Percentiles rank a stretch among this genome's conserved stretches.
Evolutionary conservation across 2,888 invertebrate genomes (phyloP).

Genomic region (Eupithecia subumbrata): DNA sequence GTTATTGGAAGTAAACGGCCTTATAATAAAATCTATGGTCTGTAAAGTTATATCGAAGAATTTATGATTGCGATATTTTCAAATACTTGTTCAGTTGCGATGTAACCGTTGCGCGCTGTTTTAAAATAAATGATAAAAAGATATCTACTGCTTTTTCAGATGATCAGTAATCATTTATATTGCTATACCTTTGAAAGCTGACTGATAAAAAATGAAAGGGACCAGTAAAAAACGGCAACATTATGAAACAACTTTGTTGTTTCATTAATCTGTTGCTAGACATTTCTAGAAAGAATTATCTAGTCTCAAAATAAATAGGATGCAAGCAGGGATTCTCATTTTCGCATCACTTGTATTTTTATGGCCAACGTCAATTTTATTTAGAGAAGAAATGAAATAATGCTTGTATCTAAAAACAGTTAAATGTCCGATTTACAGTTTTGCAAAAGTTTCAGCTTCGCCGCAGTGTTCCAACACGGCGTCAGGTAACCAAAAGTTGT

Average conservation of each 20-base stretch:
- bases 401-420: conserved; percentile 18
- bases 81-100: neutral
- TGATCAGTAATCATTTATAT: too few relatives aligned
- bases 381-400: conserved; percentile 37
- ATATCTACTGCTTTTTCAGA: too few relatives aligned
- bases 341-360: conserved; percentile 4
- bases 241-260: too few relatives aligned
- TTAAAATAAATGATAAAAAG: too few relatives aligned
- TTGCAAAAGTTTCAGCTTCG: conserved; percentile 15
- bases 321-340: neutral
- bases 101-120: neutral
- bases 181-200: too few relatives aligned
- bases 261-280: too few relatives aligned
- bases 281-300: neutral
- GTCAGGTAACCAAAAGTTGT: too few relatives aligned
- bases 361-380: too few relatives aligned
- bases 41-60: neutral
- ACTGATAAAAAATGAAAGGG: too few relatives aligned
- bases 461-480: too few relatives aligned
- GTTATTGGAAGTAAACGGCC: neutral
- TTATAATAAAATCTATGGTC: neutral
- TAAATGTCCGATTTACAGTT: conserved; percentile 26
- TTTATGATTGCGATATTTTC: neutral
- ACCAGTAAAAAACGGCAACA: too few relatives aligned
- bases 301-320: neutral